Conservation (phyloP, 2,888 invertebrate species). For the Apamea epomidion region DNA sequence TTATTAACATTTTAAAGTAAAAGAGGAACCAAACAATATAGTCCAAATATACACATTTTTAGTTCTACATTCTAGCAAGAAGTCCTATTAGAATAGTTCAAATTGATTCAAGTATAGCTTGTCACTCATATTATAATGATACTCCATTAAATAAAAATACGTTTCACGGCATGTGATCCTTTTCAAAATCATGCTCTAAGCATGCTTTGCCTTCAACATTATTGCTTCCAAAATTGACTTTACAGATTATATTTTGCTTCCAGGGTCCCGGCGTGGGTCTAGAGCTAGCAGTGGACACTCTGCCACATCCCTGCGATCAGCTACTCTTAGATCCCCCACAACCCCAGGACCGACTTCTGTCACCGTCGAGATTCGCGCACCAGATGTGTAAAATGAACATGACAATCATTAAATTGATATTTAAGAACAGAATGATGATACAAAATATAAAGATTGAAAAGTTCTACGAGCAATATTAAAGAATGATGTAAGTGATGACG, state of each 20-base stretch:
- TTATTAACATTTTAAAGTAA: neutral
- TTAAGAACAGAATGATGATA: slow-evolving; percentile 29
- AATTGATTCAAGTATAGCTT: slow-evolving; percentile 44
- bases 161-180: slow-evolving; percentile 58
- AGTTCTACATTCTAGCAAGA: slow-evolving; percentile 10
- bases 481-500: slow-evolving; percentile 63
- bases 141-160: slow-evolving; percentile 32
- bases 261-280: slow-evolving; percentile 93
- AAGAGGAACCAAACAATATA: neutral
- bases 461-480: slow-evolving; percentile 33
- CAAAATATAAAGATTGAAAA: slow-evolving; percentile 34
- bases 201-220: slow-evolving; percentile 63
- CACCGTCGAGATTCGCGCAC: slow-evolving; percentile 94
- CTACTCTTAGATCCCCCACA: slow-evolving; percentile 87
- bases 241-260: slow-evolving; percentile 51
- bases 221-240: neutral
- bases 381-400: slow-evolving; percentile 87
- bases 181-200: slow-evolving; percentile 58
- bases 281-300: slow-evolving; percentile 95
- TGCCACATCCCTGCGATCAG: slow-evolving; percentile 93
- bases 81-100: slow-evolving; percentile 40
- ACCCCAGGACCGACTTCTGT: slow-evolving; percentile 89
- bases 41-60: neutral
- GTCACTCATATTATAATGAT: slow-evolving; percentile 30
- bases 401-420: slow-evolving; percentile 35